Base-by-base conservation (phyloP, 1,140 invertebrate species). In the Drosophila orena region DNA sequence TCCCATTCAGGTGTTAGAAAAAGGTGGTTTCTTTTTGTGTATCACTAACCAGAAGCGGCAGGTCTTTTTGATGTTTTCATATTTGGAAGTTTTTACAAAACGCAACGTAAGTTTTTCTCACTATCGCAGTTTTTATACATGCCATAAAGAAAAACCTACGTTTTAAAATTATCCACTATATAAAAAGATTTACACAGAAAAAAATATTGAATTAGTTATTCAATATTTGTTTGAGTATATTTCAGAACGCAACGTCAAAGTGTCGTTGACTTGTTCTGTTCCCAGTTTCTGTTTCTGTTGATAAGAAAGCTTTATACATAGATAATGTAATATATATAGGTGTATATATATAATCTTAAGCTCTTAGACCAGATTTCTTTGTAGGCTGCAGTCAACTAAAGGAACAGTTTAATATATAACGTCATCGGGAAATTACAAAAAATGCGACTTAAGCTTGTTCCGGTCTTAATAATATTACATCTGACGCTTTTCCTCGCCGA, bases 11-110 rank as follows among this genome's bases (percentile, higher is more conserved):
- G 53, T 43, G 40, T 22, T 34, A 62, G 74, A 56, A 38, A 62
- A 75, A 56, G 72, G 59, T 64, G 56, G 37, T 74, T 73, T 30
- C 62, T 73, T 70, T 58, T 22, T 38, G 34, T 47, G 55, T 47
- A 22, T 27, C 20, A 30, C 35, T 49, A 56, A 52, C 30, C 20
- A 52, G 14, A 49, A 70, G 53, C 52, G 70, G 72, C 42, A 49
- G 37, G 34, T 64, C 50, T 17, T 8, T 74, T 74, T 55, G 43
- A 64, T 74, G 59, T 74, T 74, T 50, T 43, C 10, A 12, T 30
- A 30, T 7, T 17, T 4, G 42, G 7, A 12, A 14, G 40, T 55
- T 30, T 30, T 30, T 10, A 8, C 30, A 30, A 30, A 30, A 10
- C 8, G 30, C 30, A 30, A 30, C 30, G 30, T 17, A 1, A 17